Base-by-base conservation (phyloP, 2,113 vertebrate species). In the Thunnus thynnus region DNA sequence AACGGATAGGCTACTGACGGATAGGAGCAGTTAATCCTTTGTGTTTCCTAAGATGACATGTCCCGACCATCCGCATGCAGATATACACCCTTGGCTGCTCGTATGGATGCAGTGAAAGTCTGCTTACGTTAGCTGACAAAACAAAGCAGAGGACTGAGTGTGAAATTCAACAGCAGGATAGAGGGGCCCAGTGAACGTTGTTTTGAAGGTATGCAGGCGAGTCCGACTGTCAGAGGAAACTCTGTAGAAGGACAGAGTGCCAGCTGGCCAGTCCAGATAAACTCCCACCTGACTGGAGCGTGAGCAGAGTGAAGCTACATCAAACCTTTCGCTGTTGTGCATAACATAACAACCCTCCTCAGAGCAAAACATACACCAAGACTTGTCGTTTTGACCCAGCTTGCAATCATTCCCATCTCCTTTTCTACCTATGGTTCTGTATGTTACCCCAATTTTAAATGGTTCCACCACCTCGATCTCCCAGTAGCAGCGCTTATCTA, bases 221-320 rank as follows among this genome's bases (percentile, higher is more conserved):
- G 14, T 71, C 52, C 2, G 25, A n/a, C 30, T 87, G 20, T 84
- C 78, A 2, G 73, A 63, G 13, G 61, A 70, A 41, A 83, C 88
- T 55, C 80, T 87, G 78, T 90, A 94, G 78, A 89, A 93, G 12
- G 88, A 86, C 48, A 93, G 51, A 50, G 52, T 84, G 4, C 83
- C 85, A 16, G 63, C 13, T 1, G 63, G 30, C 36, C 18, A 8
- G 10, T 92, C 87, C 7, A 93, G 73, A 67, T 89, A 92, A n/a
- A 92, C 0, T 4, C 82, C 92, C 51, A 86, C 52, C 61, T 71
- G 55, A 78, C 61, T 84, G 8, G 60, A 73, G 32, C 73, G 68
- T 1, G 56, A 82, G 5, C 44, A n/a, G 1, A 22, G 27, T 16
- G 72, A 72, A 2, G 72, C 2, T 0, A 78, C 32, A 3, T 5